Evolutionary conservation across 2,888 invertebrate genomes (phyloP).

Genomic region (Chloroclysta siterata): DNA sequence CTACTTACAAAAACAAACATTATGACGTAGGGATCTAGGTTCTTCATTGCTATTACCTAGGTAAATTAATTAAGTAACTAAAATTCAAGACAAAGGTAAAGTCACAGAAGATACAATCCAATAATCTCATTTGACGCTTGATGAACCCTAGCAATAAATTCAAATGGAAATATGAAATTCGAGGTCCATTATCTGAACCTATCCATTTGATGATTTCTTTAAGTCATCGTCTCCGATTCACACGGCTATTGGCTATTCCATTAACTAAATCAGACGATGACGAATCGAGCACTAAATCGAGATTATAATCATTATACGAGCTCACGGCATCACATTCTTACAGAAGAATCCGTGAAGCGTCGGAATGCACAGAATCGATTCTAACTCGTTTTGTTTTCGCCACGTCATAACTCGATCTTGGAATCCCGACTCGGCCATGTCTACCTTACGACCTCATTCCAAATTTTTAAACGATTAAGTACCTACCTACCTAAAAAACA

Average conservation of each 20-base stretch:
- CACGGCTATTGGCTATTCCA: slow-evolving; percentile 80
- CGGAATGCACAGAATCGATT: slow-evolving; percentile 82
- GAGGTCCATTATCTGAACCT: slow-evolving; percentile 19
- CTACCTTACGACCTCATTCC: slow-evolving; percentile 43
- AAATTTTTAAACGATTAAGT: slow-evolving; percentile 40
- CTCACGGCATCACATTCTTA: slow-evolving; percentile 75
- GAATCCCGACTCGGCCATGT: slow-evolving; percentile 55
- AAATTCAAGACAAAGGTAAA: too few species aligned
- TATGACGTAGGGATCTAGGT: too few species aligned
- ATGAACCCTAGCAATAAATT: slow-evolving; percentile 3
- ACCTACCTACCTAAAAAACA: slow-evolving; percentile 10
- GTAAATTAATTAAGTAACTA: too few species aligned
- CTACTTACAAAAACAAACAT: too few species aligned
- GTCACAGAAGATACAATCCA: background rate
- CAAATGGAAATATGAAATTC: slow-evolving; percentile 17
- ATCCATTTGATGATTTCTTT: slow-evolving; percentile 36
- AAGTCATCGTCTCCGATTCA: slow-evolving; percentile 64
- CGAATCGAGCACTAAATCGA: slow-evolving; percentile 81
- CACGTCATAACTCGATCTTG: slow-evolving; percentile 79
- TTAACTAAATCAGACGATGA: slow-evolving; percentile 82
- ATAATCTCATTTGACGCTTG: slow-evolving; percentile 14
- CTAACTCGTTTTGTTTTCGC: slow-evolving; percentile 82
- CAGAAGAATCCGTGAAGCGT: slow-evolving; percentile 75
- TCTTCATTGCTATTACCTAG: too few species aligned
- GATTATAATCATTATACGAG: slow-evolving; percentile 79